phyloP scores from a whole-genome alignment of 2,113 vertebrate genomes.

The Mobula hypostoma region DNA sequence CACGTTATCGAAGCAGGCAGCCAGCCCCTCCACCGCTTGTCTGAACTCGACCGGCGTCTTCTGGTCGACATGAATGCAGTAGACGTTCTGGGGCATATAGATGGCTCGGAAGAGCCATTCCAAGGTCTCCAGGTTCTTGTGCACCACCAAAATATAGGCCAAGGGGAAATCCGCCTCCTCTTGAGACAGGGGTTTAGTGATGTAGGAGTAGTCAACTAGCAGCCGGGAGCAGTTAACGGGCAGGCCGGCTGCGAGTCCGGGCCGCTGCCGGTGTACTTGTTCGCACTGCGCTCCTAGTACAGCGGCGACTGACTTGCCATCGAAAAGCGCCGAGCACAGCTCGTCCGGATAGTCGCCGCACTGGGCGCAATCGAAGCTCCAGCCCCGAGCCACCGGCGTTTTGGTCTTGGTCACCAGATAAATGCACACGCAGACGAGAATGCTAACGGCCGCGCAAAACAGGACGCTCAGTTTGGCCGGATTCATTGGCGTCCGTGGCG shows the following conservation, averaged over 20 bases:
- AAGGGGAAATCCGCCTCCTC: slow-evolving; percentile 53
- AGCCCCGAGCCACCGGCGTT: background rate
- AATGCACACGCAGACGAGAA: background rate
- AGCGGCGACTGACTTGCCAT: background rate
- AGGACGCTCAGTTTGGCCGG: background rate
- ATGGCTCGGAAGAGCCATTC: slow-evolving; percentile 52
- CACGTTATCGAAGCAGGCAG: slow-evolving; percentile 55
- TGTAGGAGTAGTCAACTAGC: background rate
- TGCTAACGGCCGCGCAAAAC: background rate
- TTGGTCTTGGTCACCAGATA: background rate
- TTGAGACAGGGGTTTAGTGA: slow-evolving; percentile 42
- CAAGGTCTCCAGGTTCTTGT: slow-evolving; percentile 55
- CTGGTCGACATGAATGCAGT: slow-evolving; percentile 56
- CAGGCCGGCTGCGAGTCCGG: background rate
- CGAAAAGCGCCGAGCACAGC: slow-evolving; percentile 20
- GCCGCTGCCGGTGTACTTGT: background rate
- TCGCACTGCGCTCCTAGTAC: background rate
- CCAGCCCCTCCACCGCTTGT: slow-evolving; percentile 39
- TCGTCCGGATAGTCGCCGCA: slow-evolving; percentile 23
- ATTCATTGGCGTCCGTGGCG: background rate
- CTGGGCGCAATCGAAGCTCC: background rate
- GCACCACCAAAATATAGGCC: slow-evolving; percentile 52
- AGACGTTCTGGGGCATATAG: slow-evolving; percentile 59
- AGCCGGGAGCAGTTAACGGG: slow-evolving; percentile 3
- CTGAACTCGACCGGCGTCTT: slow-evolving; percentile 44